Percentiles rank a stretch among this genome's conserved stretches.
Conservation (phyloP, 2,888 invertebrate genomes). For the Galeopsomyia nigrocyanea region DNA sequence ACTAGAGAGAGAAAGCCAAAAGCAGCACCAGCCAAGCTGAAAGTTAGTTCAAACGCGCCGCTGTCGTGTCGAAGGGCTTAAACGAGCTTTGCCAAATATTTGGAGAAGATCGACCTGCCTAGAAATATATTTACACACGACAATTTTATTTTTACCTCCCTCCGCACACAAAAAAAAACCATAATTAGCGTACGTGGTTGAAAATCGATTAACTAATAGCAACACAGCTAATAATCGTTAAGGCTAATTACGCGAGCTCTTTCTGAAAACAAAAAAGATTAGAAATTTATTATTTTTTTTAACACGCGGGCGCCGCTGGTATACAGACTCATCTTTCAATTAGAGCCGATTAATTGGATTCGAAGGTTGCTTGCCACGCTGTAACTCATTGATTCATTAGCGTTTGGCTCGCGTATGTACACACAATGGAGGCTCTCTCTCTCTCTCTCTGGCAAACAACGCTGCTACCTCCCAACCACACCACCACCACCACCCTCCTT, state of each 20-base stretch:
- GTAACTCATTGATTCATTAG: constrained; percentile 40
- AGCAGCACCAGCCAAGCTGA: not conserved
- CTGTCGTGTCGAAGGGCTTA: not conserved
- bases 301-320: not conserved
- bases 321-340: constrained; percentile 26
- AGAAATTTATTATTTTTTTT: constrained; percentile 8
- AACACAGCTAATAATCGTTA: constrained; percentile 42
- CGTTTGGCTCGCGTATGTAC: constrained; percentile 15
- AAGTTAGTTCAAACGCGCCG: too few species aligned
- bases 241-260: constrained; percentile 28
- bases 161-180: too few species aligned
- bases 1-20: not conserved
- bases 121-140: too few species aligned
- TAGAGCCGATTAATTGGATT: constrained; percentile 34
- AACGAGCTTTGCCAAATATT: constrained; percentile 39
- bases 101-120: constrained; percentile 27
- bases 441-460: constrained; percentile 24
- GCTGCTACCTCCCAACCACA: not conserved
- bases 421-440: constrained; percentile 16
- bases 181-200: too few species aligned
- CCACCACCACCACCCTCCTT: too few species aligned
- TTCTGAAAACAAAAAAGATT: not conserved
- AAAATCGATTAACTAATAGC: constrained; percentile 44
- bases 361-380: not conserved
- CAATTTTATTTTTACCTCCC: too few species aligned